Percentiles rank a stretch among this genome's conserved stretches.
Evolutionary conservation across 2,888 invertebrate species (phyloP).

Genomic region (Patella depressa): DNA sequence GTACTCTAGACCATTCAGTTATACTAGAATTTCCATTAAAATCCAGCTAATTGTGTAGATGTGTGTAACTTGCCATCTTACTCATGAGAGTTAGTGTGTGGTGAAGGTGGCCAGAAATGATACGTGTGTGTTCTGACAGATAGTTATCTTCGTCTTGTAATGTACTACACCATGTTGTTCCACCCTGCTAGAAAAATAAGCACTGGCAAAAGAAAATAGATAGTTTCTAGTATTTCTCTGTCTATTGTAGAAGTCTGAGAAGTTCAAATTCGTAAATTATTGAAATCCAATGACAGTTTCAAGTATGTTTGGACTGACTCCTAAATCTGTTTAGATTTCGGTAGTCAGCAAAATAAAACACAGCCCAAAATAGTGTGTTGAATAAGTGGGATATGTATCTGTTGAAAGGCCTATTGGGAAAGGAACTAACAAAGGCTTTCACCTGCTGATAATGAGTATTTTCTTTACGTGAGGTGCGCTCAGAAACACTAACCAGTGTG

Average conservation of each 20-base stretch:
- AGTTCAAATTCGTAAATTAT: not conserved
- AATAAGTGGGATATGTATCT: constrained; percentile 5
- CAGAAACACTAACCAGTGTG: constrained; percentile 7
- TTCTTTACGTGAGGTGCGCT: constrained; percentile 33
- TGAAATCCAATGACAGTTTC: constrained; percentile 6
- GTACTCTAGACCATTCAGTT: too few species aligned
- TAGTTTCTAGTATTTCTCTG: too few species aligned
- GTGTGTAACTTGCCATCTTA: constrained; percentile 7
- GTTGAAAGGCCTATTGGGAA: not conserved
- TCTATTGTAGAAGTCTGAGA: too few species aligned
- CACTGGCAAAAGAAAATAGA: too few species aligned
- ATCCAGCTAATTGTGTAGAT: too few species aligned
- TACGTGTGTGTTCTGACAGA: too few species aligned
- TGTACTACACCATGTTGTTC: too few species aligned
- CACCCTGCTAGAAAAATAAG: too few species aligned
- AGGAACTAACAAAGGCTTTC: constrained; percentile 9
- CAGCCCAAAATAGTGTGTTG: not conserved
- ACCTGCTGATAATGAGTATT: constrained; percentile 31
- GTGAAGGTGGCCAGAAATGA: constrained; percentile 12
- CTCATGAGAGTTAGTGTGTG: not conserved
- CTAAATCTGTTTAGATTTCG: not conserved
- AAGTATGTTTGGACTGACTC: constrained; percentile 9
- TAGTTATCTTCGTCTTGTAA: too few species aligned
- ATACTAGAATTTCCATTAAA: too few species aligned
- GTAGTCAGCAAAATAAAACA: not conserved